Base-by-base conservation (phyloP, 2,888 invertebrate species). In the Salticus scenicus region DNA sequence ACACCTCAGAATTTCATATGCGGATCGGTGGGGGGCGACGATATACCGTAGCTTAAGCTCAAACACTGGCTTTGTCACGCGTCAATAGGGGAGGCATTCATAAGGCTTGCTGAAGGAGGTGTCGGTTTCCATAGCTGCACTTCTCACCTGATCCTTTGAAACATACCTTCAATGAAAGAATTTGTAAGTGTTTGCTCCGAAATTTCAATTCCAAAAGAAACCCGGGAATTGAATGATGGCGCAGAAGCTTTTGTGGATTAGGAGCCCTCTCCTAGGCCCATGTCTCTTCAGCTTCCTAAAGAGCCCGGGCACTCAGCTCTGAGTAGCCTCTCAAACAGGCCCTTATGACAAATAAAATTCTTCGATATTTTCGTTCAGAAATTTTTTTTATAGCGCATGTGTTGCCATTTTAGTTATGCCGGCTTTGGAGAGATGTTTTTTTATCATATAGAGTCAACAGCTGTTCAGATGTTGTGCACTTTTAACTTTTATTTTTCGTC, bases 21-120 rank as follows among this genome's bases (percentile, higher is more conserved):
- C 31, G 27, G 30, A 63, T 63, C 71, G 31, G 64, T 51, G 51
- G 83, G 77, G 73, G 63, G 84, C 69, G 69, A 72, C 66, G 67
- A 69, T 42, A 71, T 67, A 37, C 70, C 70, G 30, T 51, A 75
- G 33, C 74, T 57, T 73, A 73, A 64, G 70, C 73, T 84, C 78
- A 84, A 84, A 78, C 84, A 78, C 64, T 74, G 73, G 84, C 84
- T 84, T 84, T 84, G 84, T 84, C 78, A 74, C 67, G 73, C 63
- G 28, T 84, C 67, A 84, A 84, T 78, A 69, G 84, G 67, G 84
- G 41, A 37, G 57, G 66, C 78, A 73, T 84, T 78, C 73, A 78
- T 74, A 69, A 57, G 77, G 67, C 84, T 57, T 77, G 77, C 84
- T 78, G 57, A 78, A 78, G 78, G 73, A 78, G 78, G 71, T 78